Evolutionary conservation across 2,113 vertebrate genomes (phyloP), one percentile per base, ranked within the genome.

Genomic region (Scartelaos histophorus): DNA sequence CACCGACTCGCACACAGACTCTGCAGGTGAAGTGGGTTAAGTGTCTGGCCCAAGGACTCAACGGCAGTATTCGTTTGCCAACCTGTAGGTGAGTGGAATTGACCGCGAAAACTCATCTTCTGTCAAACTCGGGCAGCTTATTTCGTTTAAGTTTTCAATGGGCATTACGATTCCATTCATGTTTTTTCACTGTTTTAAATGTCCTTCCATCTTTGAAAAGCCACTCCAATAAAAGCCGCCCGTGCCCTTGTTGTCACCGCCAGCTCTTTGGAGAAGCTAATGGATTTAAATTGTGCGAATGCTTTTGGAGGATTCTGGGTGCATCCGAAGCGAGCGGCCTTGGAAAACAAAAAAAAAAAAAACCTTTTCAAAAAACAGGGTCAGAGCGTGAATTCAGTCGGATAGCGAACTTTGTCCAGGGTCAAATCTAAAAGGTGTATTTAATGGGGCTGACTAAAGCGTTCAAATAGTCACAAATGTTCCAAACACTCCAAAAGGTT

Each of bases 61-160:
- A 43, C 10, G 38, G 38, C 38, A 43, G 38, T 0, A 43, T 10
- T 43, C 7, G 38, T 10, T 0, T 10, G 38, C 38, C 7, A 43
- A 43, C 38, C 7, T 43, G 38, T 43, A 9, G 38, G 38, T 43
- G 1, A 43, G 38, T 43, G 38, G 38, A 43, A 10, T 10, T 43
- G 1, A 43, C 38, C 3, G 49, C 3, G 15, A 51, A 13, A 43
- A 51, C 49, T 67, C 51, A 43, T 43, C 38, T 43, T 43, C 38
- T 43, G 38, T 43, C 7, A 10, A 9, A 43, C 38, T 10, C 10
- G 38, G 7, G 10, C 10, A 43, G 10, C 38, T 43, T 43, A 57
- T 73, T 91, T 80, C 79, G 22, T 61, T 29, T 25, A 13, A 15
- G 13, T 38, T 38, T 64, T 11, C 13, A 15, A 19, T 29, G 29